Base-by-base conservation (phyloP, 2,797 vertebrate species). In the Protosalanx chinensis region DNA sequence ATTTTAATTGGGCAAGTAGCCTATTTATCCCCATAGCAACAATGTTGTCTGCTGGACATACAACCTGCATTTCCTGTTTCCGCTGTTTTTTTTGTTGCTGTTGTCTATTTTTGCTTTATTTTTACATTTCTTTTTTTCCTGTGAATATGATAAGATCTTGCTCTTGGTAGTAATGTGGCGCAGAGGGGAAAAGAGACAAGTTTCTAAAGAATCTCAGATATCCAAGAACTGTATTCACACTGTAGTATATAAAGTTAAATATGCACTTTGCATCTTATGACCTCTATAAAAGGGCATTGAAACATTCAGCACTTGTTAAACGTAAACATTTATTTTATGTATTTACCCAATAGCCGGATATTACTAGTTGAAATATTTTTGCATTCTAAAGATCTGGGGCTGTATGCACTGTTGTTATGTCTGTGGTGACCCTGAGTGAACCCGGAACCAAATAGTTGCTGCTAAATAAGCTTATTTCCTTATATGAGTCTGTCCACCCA, bases 281-380 rank as follows among this genome's bases (percentile, higher is more conserved):
- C 90, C 90, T 91, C 92, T 93, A 91, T 90, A 91, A 91, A 84
- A 91, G 91, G 92, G 91, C 92, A 93, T 93, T 93, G 89, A 89
- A 90, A 90, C 90, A 87, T 89, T 89, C 84, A 85, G 86, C 86
- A 90, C 86, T 86, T 79, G 85, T 90, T 86, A 83, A 90, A 85
- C 77, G 84, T 80, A 88, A 80, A 80, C 86, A 83, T 86, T 73
- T 58, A 76, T 85, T 87, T 88, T 87, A 84, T 35, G 33, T 35
- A 35, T 83, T 85, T 84, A 82, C 77, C 76, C 77, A 63, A 79
- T 79, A 81, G 87, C 79, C 78, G 75, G 75, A 86, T 83, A 87
- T 76, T 83, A 87, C 74, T 72, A 74, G 82, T 85, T 74, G 65
- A 82, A 82, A 82, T 83, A 77, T 78, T 76, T 46, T 76, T 5